Conservation (phyloP, 2,888 invertebrate species). For the Charanyca ferruginea region DNA sequence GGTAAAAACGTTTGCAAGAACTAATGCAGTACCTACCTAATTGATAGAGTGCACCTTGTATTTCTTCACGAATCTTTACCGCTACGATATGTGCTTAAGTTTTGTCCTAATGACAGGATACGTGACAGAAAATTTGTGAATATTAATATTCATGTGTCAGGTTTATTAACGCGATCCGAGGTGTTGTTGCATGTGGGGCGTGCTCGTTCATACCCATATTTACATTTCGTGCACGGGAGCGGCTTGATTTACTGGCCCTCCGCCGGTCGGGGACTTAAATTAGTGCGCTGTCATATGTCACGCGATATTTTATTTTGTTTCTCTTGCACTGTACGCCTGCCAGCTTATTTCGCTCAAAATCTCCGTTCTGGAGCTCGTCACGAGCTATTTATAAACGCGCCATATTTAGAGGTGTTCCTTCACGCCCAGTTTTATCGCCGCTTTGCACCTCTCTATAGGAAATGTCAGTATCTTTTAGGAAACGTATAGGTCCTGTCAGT, state of each 20-base stretch:
- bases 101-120: constrained; percentile 33
- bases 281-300: constrained; percentile 87
- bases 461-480: constrained; percentile 37
- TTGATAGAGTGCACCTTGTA: not conserved
- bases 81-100: constrained; percentile 16
- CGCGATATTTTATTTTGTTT: constrained; percentile 85
- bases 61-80: constrained; percentile 1
- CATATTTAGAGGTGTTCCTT: constrained; percentile 82
- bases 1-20: not conserved
- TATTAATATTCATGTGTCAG: constrained; percentile 82
- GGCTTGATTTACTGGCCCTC: constrained; percentile 86
- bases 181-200: constrained; percentile 82
- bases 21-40: constrained; percentile 10
- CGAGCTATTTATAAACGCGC: constrained; percentile 85
- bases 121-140: constrained; percentile 73
- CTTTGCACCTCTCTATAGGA: constrained; percentile 59
- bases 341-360: constrained; percentile 81
- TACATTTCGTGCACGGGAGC: constrained; percentile 85
- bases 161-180: constrained; percentile 79
- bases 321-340: constrained; percentile 72
- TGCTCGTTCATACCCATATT: constrained; percentile 82
- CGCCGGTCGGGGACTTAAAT: constrained; percentile 84
- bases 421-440: constrained; percentile 66
- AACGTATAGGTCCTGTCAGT: constrained; percentile 54
- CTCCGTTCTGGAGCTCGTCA: constrained; percentile 82